A percentile compares a stretch with the other conserved stretches of the same genome.
Conservation (phyloP, 2,888 invertebrate species). For the Drosophila paramelanica region DNA sequence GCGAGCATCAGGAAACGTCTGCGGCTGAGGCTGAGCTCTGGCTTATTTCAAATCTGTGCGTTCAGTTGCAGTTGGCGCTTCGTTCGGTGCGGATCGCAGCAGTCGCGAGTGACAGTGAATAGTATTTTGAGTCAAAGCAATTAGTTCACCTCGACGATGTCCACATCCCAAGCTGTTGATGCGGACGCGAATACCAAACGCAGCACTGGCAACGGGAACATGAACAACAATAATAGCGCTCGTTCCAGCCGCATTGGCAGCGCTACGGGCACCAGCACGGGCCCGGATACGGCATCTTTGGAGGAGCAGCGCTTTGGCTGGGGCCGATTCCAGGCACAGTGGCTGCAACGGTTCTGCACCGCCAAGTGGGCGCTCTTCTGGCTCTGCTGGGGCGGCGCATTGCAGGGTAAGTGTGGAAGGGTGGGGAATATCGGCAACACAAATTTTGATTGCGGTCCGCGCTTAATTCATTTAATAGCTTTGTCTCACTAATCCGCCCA, state of each 20-base stretch:
- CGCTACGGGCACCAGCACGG: slow-evolving; percentile 30
- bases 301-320: slow-evolving; percentile 87
- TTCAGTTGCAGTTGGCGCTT: slow-evolving; percentile 71
- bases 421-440: slow-evolving; percentile 11
- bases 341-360: slow-evolving; percentile 89
- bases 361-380: slow-evolving; percentile 93
- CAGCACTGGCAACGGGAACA: slow-evolving; percentile 45
- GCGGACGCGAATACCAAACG: slow-evolving; percentile 42
- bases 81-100: slow-evolving; percentile 69
- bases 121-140: not conserved
- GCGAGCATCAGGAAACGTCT: slow-evolving; percentile 34
- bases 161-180: slow-evolving; percentile 19
- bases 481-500: slow-evolving; percentile 45
- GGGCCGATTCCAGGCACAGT: slow-evolving; percentile 88
- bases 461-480: slow-evolving; percentile 59
- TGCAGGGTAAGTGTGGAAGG: slow-evolving; percentile 87
- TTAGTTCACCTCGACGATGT: slow-evolving; percentile 31
- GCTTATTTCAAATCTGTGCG: slow-evolving; percentile 55
- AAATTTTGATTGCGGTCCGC: slow-evolving; percentile 22
- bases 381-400: slow-evolving; percentile 92
- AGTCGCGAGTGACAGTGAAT: slow-evolving; percentile 16
- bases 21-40: slow-evolving; percentile 28
- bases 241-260: slow-evolving; percentile 68
- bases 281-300: slow-evolving; percentile 22
- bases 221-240: slow-evolving; percentile 78